Percentiles rank a stretch among this genome's conserved stretches.
Conservation (phyloP, 2,888 invertebrate genomes). For the Sinopyrophorus schimmeli region DNA sequence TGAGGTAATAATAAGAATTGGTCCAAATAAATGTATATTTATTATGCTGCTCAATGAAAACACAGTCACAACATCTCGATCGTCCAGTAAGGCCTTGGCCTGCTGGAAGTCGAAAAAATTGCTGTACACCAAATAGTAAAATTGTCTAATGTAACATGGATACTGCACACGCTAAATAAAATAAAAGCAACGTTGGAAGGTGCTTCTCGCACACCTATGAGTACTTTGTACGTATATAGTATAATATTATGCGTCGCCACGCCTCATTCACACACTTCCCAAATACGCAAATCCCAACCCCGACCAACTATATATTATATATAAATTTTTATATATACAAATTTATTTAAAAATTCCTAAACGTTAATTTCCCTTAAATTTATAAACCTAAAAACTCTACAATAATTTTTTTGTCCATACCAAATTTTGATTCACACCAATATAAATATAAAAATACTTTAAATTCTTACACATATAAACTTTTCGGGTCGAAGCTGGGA, state of each 20-base stretch:
- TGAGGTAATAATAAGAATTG: no score
- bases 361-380: conserved; percentile 64
- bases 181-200: conserved; percentile 53
- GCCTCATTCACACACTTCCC: conserved; percentile 49
- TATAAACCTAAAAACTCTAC: conserved; percentile 58
- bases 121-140: conserved; percentile 60
- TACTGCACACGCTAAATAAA: conserved; percentile 57
- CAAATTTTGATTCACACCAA: conserved; percentile 60
- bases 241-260: conserved; percentile 55
- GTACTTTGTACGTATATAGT: conserved; percentile 58
- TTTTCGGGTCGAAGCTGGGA: conserved; percentile 41
- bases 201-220: conserved; percentile 54
- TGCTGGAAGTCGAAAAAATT: conserved; percentile 53
- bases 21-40: conserved; percentile 76
- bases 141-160: conserved; percentile 59
- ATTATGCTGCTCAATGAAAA: conserved; percentile 73
- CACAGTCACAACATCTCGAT: conserved; percentile 58
- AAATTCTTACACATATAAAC: conserved; percentile 58
- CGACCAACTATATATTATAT: conserved; percentile 62
- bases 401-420: conserved; percentile 56
- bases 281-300: conserved; percentile 51
- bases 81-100: conserved; percentile 38
- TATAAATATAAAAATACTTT: conserved; percentile 60
- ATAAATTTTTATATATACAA: conserved; percentile 69
- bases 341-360: conserved; percentile 71